Base-by-base conservation (phyloP, 1,140 invertebrate species). In the Macrocentrus cingulum region DNA sequence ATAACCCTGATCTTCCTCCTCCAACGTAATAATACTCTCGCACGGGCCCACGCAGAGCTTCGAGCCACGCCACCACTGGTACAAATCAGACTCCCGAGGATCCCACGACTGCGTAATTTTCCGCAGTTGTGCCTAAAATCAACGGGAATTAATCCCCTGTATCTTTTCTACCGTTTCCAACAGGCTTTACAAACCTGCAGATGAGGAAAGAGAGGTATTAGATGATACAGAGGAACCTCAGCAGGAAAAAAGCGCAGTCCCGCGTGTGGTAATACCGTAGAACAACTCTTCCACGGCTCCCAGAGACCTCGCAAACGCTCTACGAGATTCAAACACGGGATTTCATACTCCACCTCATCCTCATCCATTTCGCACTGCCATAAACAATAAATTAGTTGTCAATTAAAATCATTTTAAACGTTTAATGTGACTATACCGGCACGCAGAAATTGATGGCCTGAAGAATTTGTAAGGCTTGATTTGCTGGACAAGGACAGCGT, bases 31-130 rank as follows among this genome's bases (percentile, higher is more conserved):
- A 16, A 92, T 77, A 56, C 87, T 87, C 73, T 93, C 90, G 48
- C 91, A 81, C 29, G 83, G 80, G 1, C 87, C 86, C 49, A 86
- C 85, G 65, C 86, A 89, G 50, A 91, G 82, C 74, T 91, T 91
- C n/a, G 87, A 89, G 11, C 89, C 90, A 50, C 86, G 80, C 71
- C 84, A 85, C 90, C 91, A 94, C 70, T 93, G 91, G 63, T 90
- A 88, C 8, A 94, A 75, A 74, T 92, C 90, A 34, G 81, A 83
- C 51, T 83, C 81, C 42, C 78, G 79, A 32, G 81, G 83, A 65
- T 88, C 89, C 82, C 75, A 85, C 65, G 78, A 71, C 50, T 81
- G 79, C 2, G 80, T 75, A 29, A 81, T 79, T 67, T 80, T 81
- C 52, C 90, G 76, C 42, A 92, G 71, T 64, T 88, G 72, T 13